phyloP scores from a whole-genome alignment of 1,140 invertebrate species.

The Brachionus plicatilis region DNA sequence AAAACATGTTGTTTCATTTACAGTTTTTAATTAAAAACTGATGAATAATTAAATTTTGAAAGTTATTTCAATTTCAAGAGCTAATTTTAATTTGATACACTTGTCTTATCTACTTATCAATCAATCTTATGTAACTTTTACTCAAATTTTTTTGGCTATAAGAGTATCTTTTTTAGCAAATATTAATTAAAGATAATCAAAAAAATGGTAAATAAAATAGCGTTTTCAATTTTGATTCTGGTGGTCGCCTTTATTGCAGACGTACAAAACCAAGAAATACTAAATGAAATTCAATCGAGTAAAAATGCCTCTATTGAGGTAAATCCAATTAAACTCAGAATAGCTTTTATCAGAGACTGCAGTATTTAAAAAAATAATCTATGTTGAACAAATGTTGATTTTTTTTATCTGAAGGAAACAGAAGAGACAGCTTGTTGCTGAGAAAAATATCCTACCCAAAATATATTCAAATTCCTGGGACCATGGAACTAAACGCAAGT shows the following conservation, averaged over 20 bases:
- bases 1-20: not conserved
- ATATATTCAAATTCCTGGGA: not conserved
- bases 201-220: not conserved
- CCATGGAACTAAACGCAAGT: not conserved
- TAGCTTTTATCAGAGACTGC: conserved; percentile 10
- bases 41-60: not conserved
- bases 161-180: not conserved
- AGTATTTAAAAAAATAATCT: not conserved
- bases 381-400: not conserved
- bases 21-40: not conserved
- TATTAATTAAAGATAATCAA: not conserved
- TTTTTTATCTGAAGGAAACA: not conserved
- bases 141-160: not conserved
- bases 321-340: not conserved
- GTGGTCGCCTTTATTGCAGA: not conserved
- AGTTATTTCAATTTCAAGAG: not conserved
- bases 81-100: not conserved
- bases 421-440: not conserved
- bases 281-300: not conserved
- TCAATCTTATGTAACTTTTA: not conserved
- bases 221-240: not conserved
- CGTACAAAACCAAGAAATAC: not conserved
- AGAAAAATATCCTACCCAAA: not conserved
- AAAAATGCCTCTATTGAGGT: not conserved
- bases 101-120: not conserved